Percentiles rank a stretch among this genome's conserved stretches.
phyloP scores from a whole-genome alignment of 2,797 vertebrate species.

The Micromesistius poutassou region DNA sequence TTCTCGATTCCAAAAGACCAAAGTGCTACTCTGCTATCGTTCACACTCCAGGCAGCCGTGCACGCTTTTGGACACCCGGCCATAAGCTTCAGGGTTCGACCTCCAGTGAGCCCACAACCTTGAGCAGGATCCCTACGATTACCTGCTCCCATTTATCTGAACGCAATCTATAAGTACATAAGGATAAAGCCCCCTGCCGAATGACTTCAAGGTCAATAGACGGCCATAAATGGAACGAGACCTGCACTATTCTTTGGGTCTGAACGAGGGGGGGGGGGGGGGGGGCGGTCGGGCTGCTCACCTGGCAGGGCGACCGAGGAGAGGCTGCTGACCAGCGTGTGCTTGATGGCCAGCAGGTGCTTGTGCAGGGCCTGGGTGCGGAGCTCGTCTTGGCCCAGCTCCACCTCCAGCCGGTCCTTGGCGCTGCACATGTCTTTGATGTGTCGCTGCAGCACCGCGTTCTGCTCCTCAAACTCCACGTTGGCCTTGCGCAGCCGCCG shows the following conservation, averaged over 20 bases:
- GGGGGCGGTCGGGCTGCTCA: constrained; percentile 57
- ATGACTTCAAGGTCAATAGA: neutral
- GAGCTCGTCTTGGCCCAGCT: constrained; percentile 89
- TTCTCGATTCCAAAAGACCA: too few species aligned
- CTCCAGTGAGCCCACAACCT: too few species aligned
- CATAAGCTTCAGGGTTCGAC: too few species aligned
- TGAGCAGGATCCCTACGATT: too few species aligned
- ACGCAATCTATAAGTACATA: too few species aligned
- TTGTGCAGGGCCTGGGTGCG: constrained; percentile 89
- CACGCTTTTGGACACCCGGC: too few species aligned
- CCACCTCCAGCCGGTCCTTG: constrained; percentile 93
- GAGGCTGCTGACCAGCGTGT: constrained; percentile 87
- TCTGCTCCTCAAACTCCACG: constrained; percentile 97
- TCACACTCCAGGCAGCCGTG: too few species aligned
- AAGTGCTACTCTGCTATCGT: too few species aligned
- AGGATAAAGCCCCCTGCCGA: too few species aligned
- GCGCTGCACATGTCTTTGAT: constrained; percentile 94
- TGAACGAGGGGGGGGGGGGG: neutral
- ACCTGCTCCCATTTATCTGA: too few species aligned
- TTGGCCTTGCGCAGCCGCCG: constrained; percentile 93
- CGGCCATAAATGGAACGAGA: neutral
- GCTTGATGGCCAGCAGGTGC: constrained; percentile 87
- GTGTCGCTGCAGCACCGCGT: constrained; percentile 90
- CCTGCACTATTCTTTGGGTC: neutral
- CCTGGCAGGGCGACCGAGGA: constrained; percentile 90